These are phyloP conservation scores for Actinia equina DNA, from an alignment of 64 coral and sea anemone species.

Conservation along the genomic window DNA sequence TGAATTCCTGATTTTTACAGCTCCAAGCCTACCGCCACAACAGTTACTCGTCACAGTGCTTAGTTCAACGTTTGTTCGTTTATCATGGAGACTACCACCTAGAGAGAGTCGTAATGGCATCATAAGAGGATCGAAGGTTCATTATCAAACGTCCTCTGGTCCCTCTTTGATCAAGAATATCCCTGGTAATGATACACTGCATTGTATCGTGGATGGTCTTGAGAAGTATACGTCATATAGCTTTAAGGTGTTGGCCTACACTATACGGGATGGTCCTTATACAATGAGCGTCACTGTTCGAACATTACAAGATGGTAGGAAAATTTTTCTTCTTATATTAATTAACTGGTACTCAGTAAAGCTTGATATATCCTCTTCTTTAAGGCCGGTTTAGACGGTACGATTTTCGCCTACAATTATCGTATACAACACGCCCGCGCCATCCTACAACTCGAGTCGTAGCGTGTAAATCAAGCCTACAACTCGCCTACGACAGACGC, in stretches of 20 bases:
- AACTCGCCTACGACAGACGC: too few species aligned
- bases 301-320: slow-evolving; percentile 40
- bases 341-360: not conserved
- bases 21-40: slow-evolving; percentile 36
- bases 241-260: slow-evolving; percentile 43
- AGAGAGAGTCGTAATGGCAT: slow-evolving; percentile 7
- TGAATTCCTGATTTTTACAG: not conserved
- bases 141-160: not conserved
- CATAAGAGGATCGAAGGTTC: slow-evolving; percentile 35
- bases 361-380: not conserved
- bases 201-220: not conserved
- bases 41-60: not conserved
- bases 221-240: slow-evolving; percentile 25
- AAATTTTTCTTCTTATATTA: not conserved
- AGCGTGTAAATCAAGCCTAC: too few species aligned
- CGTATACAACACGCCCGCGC: too few species aligned
- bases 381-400: too few species aligned
- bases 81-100: slow-evolving; percentile 46
- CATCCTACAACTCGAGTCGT: too few species aligned
- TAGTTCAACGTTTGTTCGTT: slow-evolving; percentile 29
- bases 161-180: not conserved
- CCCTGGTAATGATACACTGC: slow-evolving; percentile 21
- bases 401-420: too few species aligned
- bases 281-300: not conserved
- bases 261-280: slow-evolving; percentile 37